Evolutionary conservation across 2,113 vertebrate species (phyloP), one percentile per base, ranked within the genome.

Genomic region (Melanostigma gelatinosum): DNA sequence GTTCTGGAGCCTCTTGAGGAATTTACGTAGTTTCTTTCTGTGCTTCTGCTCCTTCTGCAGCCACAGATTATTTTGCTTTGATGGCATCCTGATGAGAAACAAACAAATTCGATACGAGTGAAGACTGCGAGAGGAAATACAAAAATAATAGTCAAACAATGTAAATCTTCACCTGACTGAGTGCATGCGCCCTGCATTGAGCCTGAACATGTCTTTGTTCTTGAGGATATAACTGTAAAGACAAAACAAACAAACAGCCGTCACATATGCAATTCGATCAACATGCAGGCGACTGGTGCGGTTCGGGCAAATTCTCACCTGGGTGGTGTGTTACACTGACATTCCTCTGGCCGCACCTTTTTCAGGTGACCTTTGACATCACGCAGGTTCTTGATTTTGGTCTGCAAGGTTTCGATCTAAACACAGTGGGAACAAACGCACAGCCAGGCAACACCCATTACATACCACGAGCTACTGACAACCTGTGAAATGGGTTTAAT

Each of bases 381-480:
- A 71, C 97, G 94, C 72, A 99, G 93, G 92, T 99, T 98, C 93
- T 99, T 99, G 64, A 99, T 98, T 95, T 98, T 99, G 69, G 96
- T 97, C 93, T 99, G 98, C 83, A 99, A 94, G 1, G 97, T 99
- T 95, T 99, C 97, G 32, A 99, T 99, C 97, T 99, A 60, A 58
- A 40, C 67, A 72, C 52, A 82, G 16, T 0, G 9, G 32, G 18
- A 74, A 78, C 11, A 83, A 66, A 34, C 54, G 27, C 54, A 76
- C 36, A 83, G 36, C 27, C 64, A 38, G 44, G 22, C 0, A 50
- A 38, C 38, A 42, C 18, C 48, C 4, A 77, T 65, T 66, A 67
- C 4, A 32, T 20, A 79, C 24, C 18, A 22, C 52, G 58, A 6
- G n/a, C 12, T 13, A 67, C 36, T 42, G 4, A 62, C 22, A 63